Evolutionary conservation across 2,113 vertebrate species (phyloP).

Genomic region (Elaphurus davidianus): DNA sequence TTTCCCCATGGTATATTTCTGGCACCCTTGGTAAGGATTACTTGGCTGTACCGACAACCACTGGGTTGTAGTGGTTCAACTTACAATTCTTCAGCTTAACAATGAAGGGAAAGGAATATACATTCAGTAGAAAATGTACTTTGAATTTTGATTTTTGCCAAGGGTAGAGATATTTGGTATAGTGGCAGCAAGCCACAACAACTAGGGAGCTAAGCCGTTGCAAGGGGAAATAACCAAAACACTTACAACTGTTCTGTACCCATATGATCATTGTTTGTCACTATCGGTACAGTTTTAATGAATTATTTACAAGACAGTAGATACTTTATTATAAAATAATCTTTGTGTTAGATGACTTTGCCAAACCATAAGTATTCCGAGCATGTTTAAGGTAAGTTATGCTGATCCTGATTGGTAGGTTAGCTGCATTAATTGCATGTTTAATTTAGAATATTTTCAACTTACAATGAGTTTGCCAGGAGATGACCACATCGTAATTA

Average conservation of each 20-base stretch:
- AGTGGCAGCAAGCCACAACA: neutral
- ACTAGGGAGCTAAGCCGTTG: too few species aligned
- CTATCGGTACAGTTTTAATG: neutral
- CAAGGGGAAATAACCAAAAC: neutral
- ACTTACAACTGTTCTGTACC: neutral
- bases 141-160: neutral
- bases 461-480: neutral
- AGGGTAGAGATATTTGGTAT: neutral
- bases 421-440: neutral
- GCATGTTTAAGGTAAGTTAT: neutral
- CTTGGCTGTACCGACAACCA: neutral
- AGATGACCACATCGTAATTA: fast-evolving
- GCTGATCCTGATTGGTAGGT: neutral
- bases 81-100: neutral
- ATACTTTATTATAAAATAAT: neutral
- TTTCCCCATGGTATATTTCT: neutral
- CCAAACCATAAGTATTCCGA: neutral
- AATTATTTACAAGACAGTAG: neutral
- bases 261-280: neutral
- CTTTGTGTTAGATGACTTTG: neutral
- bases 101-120: neutral
- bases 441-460: neutral
- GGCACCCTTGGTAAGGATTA: neutral
- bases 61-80: neutral
- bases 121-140: neutral